Evolutionary conservation across 1,140 invertebrate genomes (phyloP), one percentile per base, ranked within the genome.

Genomic region (Meloidogyne exigua): DNA sequence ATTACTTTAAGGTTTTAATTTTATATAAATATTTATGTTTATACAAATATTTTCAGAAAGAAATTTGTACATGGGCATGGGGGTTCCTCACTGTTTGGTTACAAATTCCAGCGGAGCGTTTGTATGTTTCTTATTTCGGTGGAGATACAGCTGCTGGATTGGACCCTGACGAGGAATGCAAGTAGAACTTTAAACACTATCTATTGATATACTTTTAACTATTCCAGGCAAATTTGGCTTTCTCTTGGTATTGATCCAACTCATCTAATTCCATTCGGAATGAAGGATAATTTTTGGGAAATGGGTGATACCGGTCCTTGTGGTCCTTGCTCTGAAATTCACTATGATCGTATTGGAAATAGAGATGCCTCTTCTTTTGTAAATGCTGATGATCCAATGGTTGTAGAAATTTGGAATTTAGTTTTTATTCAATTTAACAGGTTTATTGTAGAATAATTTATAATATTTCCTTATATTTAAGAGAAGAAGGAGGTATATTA

Each of bases 211-310:
- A 39, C 9, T 44, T 68, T 68, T 12, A 10, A 42, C 2, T 23
- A 13, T 69, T 39, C 12, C 11, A 71, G 69, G 89, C 85, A 92
- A 76, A 91, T 93, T 76, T 94, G 93, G 93, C 82, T 92, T 25
- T 90, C 90, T 74, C 84, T 94, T 49, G 95, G 95, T 13, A 83
- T 99, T 39, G 87, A 89, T 18, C 83, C 86, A 26, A 87, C 89
- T 32, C 88, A 95, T 85, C 91, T 99, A 75, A 88, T 99, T 66
- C 95, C 95, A 63, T 96, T 96, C 83, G 93, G 90, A 83, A 98
- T 98, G 95, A 98, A 98, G 88, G 96, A 99, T 87, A 99, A 99
- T 88, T 99, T 99, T 89, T 99, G 97, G 97, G 96, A 99, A 90
- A 99, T 99, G 96, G 97, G 97, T 68, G 96, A 99, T 87, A 97